Conservation (phyloP, 2,888 invertebrate species). For the Epistrophe eligans region DNA sequence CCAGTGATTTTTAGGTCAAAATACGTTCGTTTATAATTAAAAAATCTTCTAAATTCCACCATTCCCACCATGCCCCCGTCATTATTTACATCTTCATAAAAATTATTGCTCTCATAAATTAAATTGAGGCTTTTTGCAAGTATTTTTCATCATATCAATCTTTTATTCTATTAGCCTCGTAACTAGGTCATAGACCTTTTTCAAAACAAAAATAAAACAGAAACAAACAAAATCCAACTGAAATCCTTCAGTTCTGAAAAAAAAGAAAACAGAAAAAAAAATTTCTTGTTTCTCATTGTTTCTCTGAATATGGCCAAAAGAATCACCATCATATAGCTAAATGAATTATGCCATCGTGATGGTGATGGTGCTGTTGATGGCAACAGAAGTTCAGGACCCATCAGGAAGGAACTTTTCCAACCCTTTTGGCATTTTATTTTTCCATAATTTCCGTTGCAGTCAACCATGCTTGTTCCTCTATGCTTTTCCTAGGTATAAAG, state of each 20-base stretch:
- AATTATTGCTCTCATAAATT: slow-evolving; percentile 25
- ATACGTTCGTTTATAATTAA: not conserved
- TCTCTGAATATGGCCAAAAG: slow-evolving; percentile 22
- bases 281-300: slow-evolving; percentile 58
- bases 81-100: slow-evolving; percentile 10
- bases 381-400: not conserved
- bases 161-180: slow-evolving; percentile 8
- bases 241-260: slow-evolving; percentile 25
- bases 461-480: slow-evolving; percentile 30
- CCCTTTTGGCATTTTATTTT: slow-evolving; percentile 43
- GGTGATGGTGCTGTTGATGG: not conserved
- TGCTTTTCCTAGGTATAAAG: not conserved
- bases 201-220: not conserved
- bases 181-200: slow-evolving; percentile 32
- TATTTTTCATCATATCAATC: slow-evolving; percentile 31
- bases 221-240: slow-evolving; percentile 20
- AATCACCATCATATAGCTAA: slow-evolving; percentile 47
- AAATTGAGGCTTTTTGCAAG: not conserved
- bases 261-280: not conserved
- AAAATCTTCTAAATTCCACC: slow-evolving; percentile 1
- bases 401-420: slow-evolving; percentile 32
- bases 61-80: not conserved
- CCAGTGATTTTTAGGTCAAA: not conserved
- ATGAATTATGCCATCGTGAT: slow-evolving; percentile 29
- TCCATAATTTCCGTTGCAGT: slow-evolving; percentile 53